Conservation (phyloP, 1,140 invertebrate genomes). For the Acyrthosiphon pisum region DNA sequence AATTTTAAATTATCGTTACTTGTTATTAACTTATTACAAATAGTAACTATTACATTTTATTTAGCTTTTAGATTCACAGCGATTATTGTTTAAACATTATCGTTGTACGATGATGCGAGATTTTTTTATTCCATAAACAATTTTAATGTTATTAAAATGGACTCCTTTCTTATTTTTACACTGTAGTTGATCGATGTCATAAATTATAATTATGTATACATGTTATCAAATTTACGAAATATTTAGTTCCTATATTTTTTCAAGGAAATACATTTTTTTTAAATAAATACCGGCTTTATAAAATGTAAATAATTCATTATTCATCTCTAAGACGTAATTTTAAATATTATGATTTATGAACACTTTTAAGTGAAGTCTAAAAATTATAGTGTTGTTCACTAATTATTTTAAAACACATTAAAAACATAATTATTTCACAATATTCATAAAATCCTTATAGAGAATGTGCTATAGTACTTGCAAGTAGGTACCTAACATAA, state of each 20-base stretch:
- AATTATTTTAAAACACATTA: background rate
- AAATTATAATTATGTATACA: too few relatives aligned
- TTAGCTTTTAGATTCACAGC: background rate
- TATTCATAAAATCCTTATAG: background rate
- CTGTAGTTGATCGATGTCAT: background rate
- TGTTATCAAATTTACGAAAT: background rate
- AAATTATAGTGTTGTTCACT: background rate
- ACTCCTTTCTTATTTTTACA: background rate
- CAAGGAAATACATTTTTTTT: background rate
- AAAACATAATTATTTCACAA: background rate
- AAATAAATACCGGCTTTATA: background rate
- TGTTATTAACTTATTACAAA: slow-evolving; percentile 18
- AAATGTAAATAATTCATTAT: background rate
- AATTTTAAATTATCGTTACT: slow-evolving; percentile 43
- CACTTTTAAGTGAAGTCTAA: background rate
- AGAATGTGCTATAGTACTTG: background rate
- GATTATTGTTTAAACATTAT: background rate
- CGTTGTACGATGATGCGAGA: background rate
- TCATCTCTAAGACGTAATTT: too few relatives aligned
- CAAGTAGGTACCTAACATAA: background rate
- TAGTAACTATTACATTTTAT: background rate
- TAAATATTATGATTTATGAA: too few relatives aligned
- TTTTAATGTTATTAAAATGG: background rate
- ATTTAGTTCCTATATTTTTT: background rate
- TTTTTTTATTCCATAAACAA: background rate